Evolutionary conservation across 2,113 vertebrate genomes (phyloP).

Genomic region (Laticauda colubrina): DNA sequence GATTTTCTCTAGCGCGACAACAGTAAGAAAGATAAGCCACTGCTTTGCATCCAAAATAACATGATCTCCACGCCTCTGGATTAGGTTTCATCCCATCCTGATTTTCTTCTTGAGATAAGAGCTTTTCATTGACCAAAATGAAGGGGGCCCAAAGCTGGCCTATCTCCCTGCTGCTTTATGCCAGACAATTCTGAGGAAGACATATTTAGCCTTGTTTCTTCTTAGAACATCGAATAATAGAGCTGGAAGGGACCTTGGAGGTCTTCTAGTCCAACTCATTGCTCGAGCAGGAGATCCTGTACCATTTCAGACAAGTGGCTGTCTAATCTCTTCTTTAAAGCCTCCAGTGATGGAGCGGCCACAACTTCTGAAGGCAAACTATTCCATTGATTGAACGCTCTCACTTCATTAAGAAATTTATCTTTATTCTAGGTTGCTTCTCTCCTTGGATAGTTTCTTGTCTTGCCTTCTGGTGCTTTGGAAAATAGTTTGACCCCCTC

Average conservation of each 20-base stretch:
- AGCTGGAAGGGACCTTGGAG: neutral
- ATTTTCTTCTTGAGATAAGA: conserved; percentile 48
- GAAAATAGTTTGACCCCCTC: neutral
- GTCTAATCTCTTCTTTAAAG: neutral
- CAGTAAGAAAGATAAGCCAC: conserved; percentile 87
- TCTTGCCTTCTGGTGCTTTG: neutral
- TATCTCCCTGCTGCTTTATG: neutral
- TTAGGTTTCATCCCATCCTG: conserved; percentile 15
- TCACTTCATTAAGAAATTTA: neutral
- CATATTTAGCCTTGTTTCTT: neutral
- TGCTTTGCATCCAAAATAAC: conserved; percentile 79
- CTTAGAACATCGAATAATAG: neutral
- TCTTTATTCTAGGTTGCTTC: neutral
- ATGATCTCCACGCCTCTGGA: conserved; percentile 67
- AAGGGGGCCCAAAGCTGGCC: neutral
- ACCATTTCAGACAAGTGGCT: neutral
- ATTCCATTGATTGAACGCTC: neutral
- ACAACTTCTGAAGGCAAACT: neutral
- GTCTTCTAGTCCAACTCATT: neutral
- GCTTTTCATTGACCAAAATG: conserved; percentile 15
- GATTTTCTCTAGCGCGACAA: conserved; percentile 86
- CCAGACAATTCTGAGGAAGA: neutral
- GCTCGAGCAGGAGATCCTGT: neutral
- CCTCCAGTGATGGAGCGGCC: neutral
- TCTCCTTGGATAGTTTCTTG: neutral